Evolutionary conservation across 2,888 invertebrate genomes (phyloP).

Genomic region (Neoascia interrupta): DNA sequence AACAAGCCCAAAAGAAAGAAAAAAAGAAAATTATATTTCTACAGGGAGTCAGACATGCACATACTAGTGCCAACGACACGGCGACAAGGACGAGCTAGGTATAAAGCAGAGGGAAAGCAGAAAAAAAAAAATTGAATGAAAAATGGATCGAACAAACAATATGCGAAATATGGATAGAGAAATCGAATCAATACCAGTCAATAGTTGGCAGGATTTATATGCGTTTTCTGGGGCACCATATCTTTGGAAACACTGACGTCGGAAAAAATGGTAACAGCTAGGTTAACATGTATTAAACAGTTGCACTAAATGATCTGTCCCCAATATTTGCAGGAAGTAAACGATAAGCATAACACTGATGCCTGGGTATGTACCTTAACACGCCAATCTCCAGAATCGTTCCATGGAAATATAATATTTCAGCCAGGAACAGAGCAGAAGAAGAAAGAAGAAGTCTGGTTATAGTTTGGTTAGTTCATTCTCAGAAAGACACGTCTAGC

Average conservation of each 20-base stretch:
- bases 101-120: neutral
- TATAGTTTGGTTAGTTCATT: too few species aligned
- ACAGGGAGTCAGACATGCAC: neutral
- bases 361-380: too few species aligned
- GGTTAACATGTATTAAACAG: too few species aligned
- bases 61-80: neutral
- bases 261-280: neutral
- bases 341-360: too few species aligned
- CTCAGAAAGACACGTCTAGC: too few species aligned
- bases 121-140: neutral
- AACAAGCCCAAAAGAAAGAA: slow-evolving; percentile 20
- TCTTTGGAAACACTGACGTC: neutral
- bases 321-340: too few species aligned
- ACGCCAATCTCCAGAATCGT: too few species aligned
- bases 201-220: slow-evolving; percentile 13
- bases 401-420: too few species aligned
- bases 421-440: too few species aligned
- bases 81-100: neutral
- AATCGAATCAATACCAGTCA: slow-evolving; percentile 43
- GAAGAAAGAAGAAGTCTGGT: too few species aligned
- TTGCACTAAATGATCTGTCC: too few species aligned
- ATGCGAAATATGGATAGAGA: slow-evolving; percentile 39
- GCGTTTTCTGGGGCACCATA: neutral
- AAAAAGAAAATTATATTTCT: slow-evolving; percentile 25
- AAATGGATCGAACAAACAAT: slow-evolving; percentile 23